These are phyloP conservation scores for Calosoma granatense DNA, from an alignment of 1,140 invertebrate species.

Conservation along the genomic window DNA sequence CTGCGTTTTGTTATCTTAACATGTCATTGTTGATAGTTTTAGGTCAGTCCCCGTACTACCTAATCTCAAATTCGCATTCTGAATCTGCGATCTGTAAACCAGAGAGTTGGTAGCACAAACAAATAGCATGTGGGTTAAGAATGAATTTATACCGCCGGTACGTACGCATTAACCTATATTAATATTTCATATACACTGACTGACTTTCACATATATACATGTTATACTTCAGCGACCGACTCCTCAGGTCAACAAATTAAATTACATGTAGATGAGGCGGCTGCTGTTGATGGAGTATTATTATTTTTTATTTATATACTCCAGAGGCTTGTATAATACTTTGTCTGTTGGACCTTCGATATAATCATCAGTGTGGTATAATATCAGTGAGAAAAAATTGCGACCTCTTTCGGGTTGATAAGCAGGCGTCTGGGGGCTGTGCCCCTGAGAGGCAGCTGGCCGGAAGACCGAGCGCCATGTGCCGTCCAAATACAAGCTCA, in stretches of 20 bases:
- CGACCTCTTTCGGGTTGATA: conserved; percentile 15
- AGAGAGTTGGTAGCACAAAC: background rate
- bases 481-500: conserved; percentile 19
- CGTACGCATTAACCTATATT: background rate
- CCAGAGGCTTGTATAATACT: background rate
- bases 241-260: too few species aligned
- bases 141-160: background rate
- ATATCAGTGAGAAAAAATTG: conserved; percentile 15
- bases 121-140: background rate
- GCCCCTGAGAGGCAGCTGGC: conserved; percentile 20
- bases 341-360: conserved; percentile 4
- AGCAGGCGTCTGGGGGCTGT: conserved; percentile 5
- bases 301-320: too few species aligned
- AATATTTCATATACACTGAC: background rate
- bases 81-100: background rate
- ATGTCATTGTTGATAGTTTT: background rate
- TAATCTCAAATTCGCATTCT: background rate
- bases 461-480: conserved; percentile 22
- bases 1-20: background rate
- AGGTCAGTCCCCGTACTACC: background rate
- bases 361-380: too few species aligned
- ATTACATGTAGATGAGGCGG: too few species aligned
- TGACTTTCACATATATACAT: too few species aligned
- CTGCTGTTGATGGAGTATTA: too few species aligned
- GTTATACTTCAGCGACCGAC: too few species aligned